Evolutionary conservation across 1,140 invertebrate genomes (phyloP).

Genomic region (Lysiphlebus fabarum): DNA sequence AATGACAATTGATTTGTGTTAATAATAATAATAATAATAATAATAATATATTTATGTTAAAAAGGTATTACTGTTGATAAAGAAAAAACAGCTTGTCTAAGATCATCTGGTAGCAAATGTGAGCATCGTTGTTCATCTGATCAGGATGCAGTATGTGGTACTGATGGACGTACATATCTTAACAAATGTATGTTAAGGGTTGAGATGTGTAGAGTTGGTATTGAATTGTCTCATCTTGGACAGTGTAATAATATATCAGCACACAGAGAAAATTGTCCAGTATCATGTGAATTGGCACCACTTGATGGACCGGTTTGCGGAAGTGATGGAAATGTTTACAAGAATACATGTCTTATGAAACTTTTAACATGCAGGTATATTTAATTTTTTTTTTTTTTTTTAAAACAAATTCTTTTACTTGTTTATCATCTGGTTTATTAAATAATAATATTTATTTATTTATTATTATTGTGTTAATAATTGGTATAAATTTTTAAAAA

Average conservation of each 20-base stretch:
- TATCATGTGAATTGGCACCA: slow-evolving; percentile 77
- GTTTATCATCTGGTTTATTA: no score
- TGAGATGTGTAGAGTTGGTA: slow-evolving; percentile 73
- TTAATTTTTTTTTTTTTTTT: slow-evolving; percentile 4
- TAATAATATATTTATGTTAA: no score
- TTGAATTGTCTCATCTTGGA: slow-evolving; percentile 74
- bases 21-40: no score
- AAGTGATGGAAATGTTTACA: slow-evolving; percentile 89
- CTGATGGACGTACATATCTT: slow-evolving; percentile 83
- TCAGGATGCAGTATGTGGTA: slow-evolving; percentile 85
- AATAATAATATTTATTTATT: not conserved
- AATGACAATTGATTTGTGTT: no score
- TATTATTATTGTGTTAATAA: not conserved
- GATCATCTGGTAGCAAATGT: slow-evolving; percentile 73
- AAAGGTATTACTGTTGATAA: slow-evolving; percentile 59
- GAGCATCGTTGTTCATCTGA: slow-evolving; percentile 74
- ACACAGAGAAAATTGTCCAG: slow-evolving; percentile 82
- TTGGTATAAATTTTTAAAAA: not conserved
- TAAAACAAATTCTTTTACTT: not conserved
- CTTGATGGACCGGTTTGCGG: slow-evolving; percentile 87
- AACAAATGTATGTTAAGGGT: slow-evolving; percentile 89
- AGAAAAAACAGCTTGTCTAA: slow-evolving; percentile 64
- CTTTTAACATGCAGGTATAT: slow-evolving; percentile 77
- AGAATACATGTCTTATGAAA: slow-evolving; percentile 91
- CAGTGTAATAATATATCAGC: slow-evolving; percentile 85